Percentiles rank a stretch among this genome's conserved stretches.
Evolutionary conservation across 1,140 invertebrate species (phyloP).

Genomic region (Cotesia chilonis): DNA sequence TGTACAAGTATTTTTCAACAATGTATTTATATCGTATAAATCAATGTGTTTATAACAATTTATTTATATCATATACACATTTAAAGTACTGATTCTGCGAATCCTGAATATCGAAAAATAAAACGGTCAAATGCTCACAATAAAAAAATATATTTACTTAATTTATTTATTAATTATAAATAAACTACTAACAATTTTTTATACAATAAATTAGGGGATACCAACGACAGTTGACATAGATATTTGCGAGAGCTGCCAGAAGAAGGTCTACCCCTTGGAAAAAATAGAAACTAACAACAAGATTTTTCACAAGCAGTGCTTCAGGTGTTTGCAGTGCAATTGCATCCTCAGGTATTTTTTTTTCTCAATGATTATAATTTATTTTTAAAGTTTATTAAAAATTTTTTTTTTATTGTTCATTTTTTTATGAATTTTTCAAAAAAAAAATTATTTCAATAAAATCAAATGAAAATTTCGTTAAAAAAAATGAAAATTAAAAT

Average conservation of each 20-base stretch:
- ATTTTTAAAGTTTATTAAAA: neutral
- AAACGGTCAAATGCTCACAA: slow-evolving; percentile 37
- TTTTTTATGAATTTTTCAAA: too few relatives aligned
- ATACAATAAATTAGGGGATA: slow-evolving; percentile 60
- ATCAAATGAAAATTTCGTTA: too few relatives aligned
- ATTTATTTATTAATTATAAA: neutral
- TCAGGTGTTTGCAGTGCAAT: slow-evolving; percentile 82
- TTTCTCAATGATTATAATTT: slow-evolving; percentile 3
- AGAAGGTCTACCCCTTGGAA: slow-evolving; percentile 82
- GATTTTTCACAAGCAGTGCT: slow-evolving; percentile 81
- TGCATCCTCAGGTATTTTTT: slow-evolving; percentile 74
- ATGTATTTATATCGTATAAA: slow-evolving; percentile 25
- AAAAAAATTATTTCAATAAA: too few relatives aligned
- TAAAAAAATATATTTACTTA: neutral
- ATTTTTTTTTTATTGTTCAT: neutral
- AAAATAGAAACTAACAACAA: slow-evolving; percentile 80
- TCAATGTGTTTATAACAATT: neutral
- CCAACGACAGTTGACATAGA: slow-evolving; percentile 68
- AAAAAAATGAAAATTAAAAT: too few relatives aligned
- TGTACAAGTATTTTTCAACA: neutral
- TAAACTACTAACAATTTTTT: slow-evolving; percentile 12
- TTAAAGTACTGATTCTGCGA: neutral
- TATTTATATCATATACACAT: slow-evolving; percentile 17
- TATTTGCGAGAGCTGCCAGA: slow-evolving; percentile 76
- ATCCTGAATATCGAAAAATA: neutral